Evolutionary conservation across 2,797 vertebrate species (phyloP).

Genomic region (Alauda arvensis): DNA sequence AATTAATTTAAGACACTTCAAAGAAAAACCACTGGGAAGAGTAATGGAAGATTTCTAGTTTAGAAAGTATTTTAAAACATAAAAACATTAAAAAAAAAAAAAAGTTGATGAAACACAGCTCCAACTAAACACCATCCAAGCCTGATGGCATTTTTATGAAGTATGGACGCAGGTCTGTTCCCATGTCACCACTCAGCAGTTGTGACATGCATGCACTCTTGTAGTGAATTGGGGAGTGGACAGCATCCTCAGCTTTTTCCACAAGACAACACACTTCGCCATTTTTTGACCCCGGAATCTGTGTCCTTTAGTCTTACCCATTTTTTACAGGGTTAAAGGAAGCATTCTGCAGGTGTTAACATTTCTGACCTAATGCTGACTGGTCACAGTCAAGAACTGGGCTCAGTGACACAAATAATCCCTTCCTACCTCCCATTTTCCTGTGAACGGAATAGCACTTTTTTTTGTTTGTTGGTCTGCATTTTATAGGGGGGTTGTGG

Average conservation of each 20-base stretch:
- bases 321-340: background rate
- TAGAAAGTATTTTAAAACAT: background rate
- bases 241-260: background rate
- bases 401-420: background rate
- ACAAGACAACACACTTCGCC: background rate
- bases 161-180: background rate
- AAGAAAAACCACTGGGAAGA: background rate
- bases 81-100: background rate
- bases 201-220: accelerated
- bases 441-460: background rate
- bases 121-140: background rate
- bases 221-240: background rate
- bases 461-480: background rate
- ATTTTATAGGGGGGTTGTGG: background rate
- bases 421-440: background rate
- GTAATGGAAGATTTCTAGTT: background rate
- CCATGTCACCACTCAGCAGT: background rate
- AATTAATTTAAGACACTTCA: background rate
- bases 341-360: background rate
- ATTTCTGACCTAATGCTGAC: background rate
- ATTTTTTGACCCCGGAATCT: background rate
- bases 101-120: background rate
- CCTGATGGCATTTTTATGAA: background rate
- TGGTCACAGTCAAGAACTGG: background rate
- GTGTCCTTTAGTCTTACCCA: background rate